Conservation (phyloP, 2,797 vertebrate genomes). For the Anabas testudineus region DNA sequence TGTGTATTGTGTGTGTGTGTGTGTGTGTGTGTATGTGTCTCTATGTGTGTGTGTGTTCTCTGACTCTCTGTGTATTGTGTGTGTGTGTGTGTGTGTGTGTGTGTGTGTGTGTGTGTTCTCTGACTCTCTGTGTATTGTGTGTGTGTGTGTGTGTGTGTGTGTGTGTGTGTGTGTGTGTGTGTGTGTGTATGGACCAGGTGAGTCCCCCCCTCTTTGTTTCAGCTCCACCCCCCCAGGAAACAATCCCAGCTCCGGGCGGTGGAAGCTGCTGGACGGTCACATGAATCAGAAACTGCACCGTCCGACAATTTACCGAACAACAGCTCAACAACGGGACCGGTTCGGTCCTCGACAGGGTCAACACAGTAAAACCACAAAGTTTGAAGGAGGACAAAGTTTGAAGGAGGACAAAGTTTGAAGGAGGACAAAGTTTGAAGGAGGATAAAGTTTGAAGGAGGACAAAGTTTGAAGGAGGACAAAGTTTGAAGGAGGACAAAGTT, state of each 20-base stretch:
- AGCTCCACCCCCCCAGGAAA: constrained; percentile 9
- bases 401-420: neutral
- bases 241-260: too few species aligned
- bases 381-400: neutral
- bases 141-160: neutral
- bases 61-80: too few species aligned
- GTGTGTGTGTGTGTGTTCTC: neutral
- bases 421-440: neutral
- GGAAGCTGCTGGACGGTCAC: constrained; percentile 59
- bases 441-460: neutral
- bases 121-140: too few species aligned
- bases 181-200: constrained; percentile 52
- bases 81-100: neutral
- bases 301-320: constrained; percentile 36
- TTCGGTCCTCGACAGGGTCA: neutral
- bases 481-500: neutral
- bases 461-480: neutral
- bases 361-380: too few species aligned
- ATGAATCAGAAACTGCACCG: constrained; percentile 38
- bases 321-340: neutral
- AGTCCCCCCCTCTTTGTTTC: constrained; percentile 60
- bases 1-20: too few species aligned
- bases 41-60: too few species aligned
- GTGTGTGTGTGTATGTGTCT: too few species aligned
- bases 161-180: neutral